These are phyloP conservation scores for Chrysemys picta DNA, from an alignment of 2,113 vertebrate genomes.

Conservation along the genomic window DNA sequence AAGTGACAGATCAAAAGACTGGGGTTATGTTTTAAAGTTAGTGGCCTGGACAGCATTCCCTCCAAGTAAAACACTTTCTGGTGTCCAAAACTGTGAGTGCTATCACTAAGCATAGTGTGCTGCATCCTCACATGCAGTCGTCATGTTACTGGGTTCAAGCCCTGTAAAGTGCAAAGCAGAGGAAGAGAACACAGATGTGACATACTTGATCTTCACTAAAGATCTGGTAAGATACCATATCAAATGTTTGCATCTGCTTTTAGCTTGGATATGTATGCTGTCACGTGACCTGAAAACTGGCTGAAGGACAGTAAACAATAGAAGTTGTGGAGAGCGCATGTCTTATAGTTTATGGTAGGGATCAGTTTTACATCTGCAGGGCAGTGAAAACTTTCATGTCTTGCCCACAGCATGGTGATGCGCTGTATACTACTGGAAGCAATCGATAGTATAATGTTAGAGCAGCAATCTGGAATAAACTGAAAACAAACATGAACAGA, in stretches of 20 bases:
- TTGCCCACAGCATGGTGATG: not conserved
- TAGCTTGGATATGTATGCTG: not conserved
- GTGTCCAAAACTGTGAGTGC: not conserved
- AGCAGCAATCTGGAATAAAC: not conserved
- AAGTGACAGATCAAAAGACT: not conserved
- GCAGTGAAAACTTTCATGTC: not conserved
- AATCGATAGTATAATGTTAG: not conserved
- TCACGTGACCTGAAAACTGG: not conserved
- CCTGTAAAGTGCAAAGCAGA: not conserved
- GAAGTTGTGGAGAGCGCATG: not conserved
- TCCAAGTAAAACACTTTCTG: not conserved
- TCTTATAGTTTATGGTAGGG: not conserved
- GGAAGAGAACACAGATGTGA: not conserved
- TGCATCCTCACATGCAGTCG: not conserved
- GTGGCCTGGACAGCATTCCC: not conserved
- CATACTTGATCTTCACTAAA: not conserved
- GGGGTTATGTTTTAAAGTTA: not conserved
- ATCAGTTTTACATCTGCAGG: not conserved
- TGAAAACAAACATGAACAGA: not conserved
- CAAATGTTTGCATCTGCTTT: not conserved
- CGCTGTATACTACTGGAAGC: not conserved
- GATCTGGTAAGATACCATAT: not conserved
- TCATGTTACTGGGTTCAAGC: not conserved
- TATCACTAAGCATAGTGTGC: not conserved
- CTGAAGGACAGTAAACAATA: not conserved